Base-by-base conservation (phyloP, 2,888 invertebrate genomes). In the Hypselothyrea guttata region DNA sequence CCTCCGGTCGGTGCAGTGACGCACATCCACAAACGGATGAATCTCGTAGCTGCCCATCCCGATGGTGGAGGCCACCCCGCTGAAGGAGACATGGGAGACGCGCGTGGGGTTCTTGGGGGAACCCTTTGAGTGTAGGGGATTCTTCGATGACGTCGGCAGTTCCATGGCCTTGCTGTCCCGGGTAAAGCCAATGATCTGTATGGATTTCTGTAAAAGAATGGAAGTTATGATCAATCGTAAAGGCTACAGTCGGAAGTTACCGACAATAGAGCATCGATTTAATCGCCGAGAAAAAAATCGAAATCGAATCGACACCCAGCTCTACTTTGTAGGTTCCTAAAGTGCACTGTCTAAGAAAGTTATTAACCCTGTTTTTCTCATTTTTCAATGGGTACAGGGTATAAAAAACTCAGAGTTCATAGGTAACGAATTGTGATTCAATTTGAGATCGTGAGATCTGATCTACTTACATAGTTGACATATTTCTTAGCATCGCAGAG, bases 11-110 rank as follows among this genome's bases (percentile, higher is more conserved):
- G 52, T 41, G 16, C 85, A 83, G 3, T 76, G 51, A 22, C 86
- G 85, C 0, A 90, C 48, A 56, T 86, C 82, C 27, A 85, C 75
- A 51, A 86, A 74, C 4, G 86, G 87, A 82, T 87, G 75, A n/a
- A 86, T 84, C 42, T 85, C 75, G 53, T 89, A 89, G 49, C 89
- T 87, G 7, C 88, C 85, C 31, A 76, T 73, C 11, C 90, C 90
- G 63, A 90, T 89, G 5, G 87, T 78, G 16, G 73, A 65, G 3
- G 86, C 78, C 4, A 84, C 64, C 0, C 77, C 75, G 12, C 54
- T 82, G 33, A 89, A 90, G 0, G 89, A 87, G 0, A 90, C 90
- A 13, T 73, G 85, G 1, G 85, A 85, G 22, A 54, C 64, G 7
- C 68, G 71, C 2, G 70, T 45, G 18, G 55, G 53, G 37, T 58